Evolutionary conservation across 2,797 vertebrate species (phyloP).

Genomic region (Channallabes apus): DNA sequence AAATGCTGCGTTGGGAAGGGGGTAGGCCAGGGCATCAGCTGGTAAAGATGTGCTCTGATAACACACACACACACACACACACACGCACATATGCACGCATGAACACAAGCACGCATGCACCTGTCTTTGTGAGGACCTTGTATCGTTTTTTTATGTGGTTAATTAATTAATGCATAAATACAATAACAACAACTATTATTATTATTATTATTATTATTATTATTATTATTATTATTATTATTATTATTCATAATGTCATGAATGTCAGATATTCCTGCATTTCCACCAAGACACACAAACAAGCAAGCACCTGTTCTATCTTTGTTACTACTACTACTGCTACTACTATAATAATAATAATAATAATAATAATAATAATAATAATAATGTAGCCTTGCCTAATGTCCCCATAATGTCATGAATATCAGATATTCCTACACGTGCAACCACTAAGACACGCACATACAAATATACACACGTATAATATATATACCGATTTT

Average conservation of each 20-base stretch:
- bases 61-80: slow-evolving; percentile 48
- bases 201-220: background rate
- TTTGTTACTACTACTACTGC: too few relatives aligned
- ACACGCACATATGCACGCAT: slow-evolving; percentile 39
- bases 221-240: background rate
- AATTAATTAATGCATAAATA: background rate
- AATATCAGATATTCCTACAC: too few relatives aligned
- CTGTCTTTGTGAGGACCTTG: background rate
- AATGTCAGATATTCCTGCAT: background rate
- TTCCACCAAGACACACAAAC: background rate
- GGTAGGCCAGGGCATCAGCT: slow-evolving; percentile 71
- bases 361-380: too few relatives aligned
- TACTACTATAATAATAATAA: too few relatives aligned
- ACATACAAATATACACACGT: background rate
- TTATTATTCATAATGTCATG: background rate
- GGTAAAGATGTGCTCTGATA: slow-evolving; percentile 62
- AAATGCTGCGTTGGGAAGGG: slow-evolving; percentile 65
- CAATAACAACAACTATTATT: background rate
- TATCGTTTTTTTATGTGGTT: background rate
- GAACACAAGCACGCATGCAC: slow-evolving; percentile 42
- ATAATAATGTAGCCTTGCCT: too few relatives aligned
- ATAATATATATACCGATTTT: background rate
- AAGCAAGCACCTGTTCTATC: background rate
- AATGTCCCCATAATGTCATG: too few relatives aligned
- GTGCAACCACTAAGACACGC: background rate